Conservation (phyloP, 2,888 invertebrate genomes). For the Clitarchus hookeri region DNA sequence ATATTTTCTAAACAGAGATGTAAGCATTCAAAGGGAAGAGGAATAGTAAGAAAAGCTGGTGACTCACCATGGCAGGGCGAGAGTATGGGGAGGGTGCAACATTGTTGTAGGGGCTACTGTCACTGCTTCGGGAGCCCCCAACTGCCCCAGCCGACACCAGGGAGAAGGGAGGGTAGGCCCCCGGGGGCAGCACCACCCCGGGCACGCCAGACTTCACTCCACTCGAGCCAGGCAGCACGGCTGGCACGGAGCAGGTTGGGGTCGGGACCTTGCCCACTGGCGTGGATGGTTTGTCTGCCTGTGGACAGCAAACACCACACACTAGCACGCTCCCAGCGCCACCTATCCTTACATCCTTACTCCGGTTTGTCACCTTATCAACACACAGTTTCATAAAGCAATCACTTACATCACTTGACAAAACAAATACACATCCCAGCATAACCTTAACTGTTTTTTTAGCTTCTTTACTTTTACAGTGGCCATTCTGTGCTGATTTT, state of each 20-base stretch:
- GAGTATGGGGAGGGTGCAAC: conserved; percentile 54
- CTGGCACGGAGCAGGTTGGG: conserved; percentile 52
- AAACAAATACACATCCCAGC: no score
- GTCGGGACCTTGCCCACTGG: conserved; percentile 59
- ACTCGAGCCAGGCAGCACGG: conserved; percentile 43
- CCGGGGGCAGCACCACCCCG: conserved; percentile 46
- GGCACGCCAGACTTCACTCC: conserved; percentile 39
- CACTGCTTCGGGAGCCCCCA: conserved; percentile 48
- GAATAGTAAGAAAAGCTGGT: neutral
- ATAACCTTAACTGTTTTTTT: no score
- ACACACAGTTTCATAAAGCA: no score
- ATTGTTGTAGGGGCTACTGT: conserved; percentile 54
- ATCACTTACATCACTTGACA: no score
- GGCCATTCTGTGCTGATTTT: no score
- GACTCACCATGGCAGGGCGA: conserved; percentile 51
- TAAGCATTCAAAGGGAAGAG: neutral
- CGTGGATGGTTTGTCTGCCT: conserved; percentile 58
- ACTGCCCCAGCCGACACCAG: conserved; percentile 40
- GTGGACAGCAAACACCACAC: conserved; percentile 43
- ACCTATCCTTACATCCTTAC: neutral
- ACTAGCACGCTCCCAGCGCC: conserved; percentile 16
- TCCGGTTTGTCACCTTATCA: neutral
- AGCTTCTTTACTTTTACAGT: no score
- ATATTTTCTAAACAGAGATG: neutral
- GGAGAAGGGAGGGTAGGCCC: conserved; percentile 43